Base-by-base conservation (phyloP, 2,888 invertebrate species). In the Mesodorylaimus sp. region DNA sequence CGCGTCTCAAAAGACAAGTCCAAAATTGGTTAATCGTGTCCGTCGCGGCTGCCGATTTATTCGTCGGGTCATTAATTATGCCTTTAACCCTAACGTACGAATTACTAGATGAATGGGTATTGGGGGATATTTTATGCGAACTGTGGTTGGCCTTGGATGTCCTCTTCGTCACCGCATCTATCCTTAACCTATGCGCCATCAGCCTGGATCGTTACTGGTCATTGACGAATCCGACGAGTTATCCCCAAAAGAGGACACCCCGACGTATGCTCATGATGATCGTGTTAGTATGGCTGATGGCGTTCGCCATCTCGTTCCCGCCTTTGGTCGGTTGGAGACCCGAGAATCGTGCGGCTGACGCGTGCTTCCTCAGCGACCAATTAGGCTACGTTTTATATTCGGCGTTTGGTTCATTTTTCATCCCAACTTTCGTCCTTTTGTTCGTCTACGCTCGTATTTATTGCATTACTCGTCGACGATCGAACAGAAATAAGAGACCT, bases 401-500 rank as follows among this genome's bases (percentile, higher is more conserved):
- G 26, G 87, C 89, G 24, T 77, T 89, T 64, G 93, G 93, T 60
- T 91, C 91, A 65, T 93, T 93, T 77, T 93, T 88, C 77, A 86
- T 93, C 68, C 93, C 93, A 55, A 86, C 87, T 66, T 85, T 89
- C 70, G 91, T 93, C 69, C 91, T 93, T 89, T 88, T 93, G 65
- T 88, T 93, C 73, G 93, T 93, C 56, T 93, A 93, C 74, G 86
- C 88, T 69, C 78, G 88, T 71, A 91, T 93, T 74, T 93, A 89
- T 23, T 5, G 13, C n/a, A 46, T 46, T n/a, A 46, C 44, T 10
- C 7, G 44, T 7, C 26, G 27, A 26, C 5, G 24, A 13, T 10
- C 44, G 26, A 10, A n/a, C n/a, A n/a, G n/a, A n/a, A n/a, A n/a
- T n/a, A n/a, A n/a, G n/a, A n/a, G n/a, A n/a, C n/a, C n/a, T n/a